Conservation (phyloP, 2,797 vertebrate species). For the Eulemur mongoz region DNA sequence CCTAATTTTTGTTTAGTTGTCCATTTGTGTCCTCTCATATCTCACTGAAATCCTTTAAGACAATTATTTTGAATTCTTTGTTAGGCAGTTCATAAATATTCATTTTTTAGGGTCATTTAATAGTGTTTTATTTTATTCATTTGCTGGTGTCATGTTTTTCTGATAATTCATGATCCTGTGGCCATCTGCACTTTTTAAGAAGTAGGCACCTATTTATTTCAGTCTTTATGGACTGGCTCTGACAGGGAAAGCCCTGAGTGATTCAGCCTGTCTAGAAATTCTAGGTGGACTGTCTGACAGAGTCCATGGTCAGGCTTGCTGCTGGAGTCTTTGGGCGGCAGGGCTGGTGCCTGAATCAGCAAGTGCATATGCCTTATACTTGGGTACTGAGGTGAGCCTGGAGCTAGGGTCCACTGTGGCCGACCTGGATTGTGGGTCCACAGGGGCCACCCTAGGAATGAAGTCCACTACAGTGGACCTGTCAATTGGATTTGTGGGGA, state of each 20-base stretch:
- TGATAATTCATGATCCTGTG: background rate
- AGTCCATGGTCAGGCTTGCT: background rate
- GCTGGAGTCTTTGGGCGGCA: background rate
- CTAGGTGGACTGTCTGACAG: background rate
- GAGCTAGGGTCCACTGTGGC: no score
- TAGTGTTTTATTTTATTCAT: background rate
- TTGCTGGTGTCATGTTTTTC: background rate
- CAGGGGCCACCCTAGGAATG: no score
- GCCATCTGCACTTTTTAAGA: background rate
- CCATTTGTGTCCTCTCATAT: background rate
- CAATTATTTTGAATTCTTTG: background rate
- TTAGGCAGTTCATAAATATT: background rate
- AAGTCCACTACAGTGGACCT: background rate
- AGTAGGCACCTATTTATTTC: background rate
- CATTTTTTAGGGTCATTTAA: background rate
- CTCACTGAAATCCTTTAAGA: background rate
- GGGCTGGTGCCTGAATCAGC: background rate
- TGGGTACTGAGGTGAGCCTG: no score
- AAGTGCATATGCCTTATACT: background rate
- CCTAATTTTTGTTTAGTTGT: background rate
- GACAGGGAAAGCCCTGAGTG: background rate
- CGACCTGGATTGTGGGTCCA: no score
- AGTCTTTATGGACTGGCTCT: background rate
- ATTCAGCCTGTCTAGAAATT: background rate
- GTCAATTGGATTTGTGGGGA: background rate